These are phyloP conservation scores for Otolemur crassicaudatus DNA, from an alignment of 2,797 vertebrate genomes.

Conservation along the genomic window DNA sequence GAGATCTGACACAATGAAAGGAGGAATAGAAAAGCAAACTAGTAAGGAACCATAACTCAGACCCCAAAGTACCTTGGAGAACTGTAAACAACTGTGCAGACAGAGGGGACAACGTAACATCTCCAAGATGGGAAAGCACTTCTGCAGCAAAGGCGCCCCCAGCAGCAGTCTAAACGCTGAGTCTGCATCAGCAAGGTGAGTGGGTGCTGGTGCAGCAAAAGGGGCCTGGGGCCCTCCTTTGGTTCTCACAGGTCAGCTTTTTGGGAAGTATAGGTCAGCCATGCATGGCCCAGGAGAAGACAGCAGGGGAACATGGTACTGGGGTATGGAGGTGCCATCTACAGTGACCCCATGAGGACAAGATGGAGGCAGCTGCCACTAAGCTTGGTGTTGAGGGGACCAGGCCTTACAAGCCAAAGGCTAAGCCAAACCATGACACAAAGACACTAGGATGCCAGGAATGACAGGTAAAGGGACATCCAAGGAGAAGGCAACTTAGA, in stretches of 20 bases:
- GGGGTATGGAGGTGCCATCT: background rate
- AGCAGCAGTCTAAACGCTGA: background rate
- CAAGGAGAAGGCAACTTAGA: background rate
- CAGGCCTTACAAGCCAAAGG: rapidly evolving
- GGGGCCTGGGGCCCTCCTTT: rapidly evolving
- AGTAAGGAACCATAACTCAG: background rate
- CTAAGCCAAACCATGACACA: rapidly evolving
- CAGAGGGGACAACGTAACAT: rapidly evolving
- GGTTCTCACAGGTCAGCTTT: background rate
- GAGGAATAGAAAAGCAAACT: background rate
- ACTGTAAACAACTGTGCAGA: background rate
- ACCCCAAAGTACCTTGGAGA: background rate
- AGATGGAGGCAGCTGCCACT: rapidly evolving
- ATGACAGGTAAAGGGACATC: background rate
- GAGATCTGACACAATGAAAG: rapidly evolving
- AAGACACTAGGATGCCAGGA: background rate
- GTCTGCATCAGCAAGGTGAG: background rate
- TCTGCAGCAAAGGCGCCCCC: too few relatives aligned
- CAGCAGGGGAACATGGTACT: rapidly evolving
- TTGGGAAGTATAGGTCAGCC: background rate
- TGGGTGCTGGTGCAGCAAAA: background rate
- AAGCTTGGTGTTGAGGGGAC: background rate
- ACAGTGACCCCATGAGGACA: background rate
- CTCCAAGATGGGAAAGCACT: background rate
- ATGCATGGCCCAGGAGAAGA: background rate